Evolutionary conservation across 92 coral and sea anemone species (phyloP), one percentile per base, ranked within the genome.

Genomic region (Porites divaricata): DNA sequence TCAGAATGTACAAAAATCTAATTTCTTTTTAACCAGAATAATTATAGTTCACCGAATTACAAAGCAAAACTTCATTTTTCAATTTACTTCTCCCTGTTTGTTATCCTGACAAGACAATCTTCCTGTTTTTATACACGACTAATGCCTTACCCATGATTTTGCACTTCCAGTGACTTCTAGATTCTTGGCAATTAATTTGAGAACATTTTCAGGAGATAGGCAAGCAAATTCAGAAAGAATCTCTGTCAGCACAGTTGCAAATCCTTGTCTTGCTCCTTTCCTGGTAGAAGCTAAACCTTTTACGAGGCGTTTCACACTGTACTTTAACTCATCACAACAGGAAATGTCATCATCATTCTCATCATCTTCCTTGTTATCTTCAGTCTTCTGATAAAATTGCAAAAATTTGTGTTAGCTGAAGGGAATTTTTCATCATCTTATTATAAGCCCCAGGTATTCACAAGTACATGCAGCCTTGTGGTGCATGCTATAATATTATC

Each of bases 251-350:
- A 78, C 98, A 69, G 96, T 95, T 7, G 98, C 97, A 93, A 96
- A 96, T 19, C 99, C 99, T 17, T 95, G 99, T 74, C 99, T 89
- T 20, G 99, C 99, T 19, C 95, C 97, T 74, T 96, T 96, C 70
- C 99, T 93, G 56, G 98, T 95, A 1, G 99, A 96, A 2, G 98
- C 99, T 57, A 96, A 80, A 6, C 99, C 99, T 68, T 96, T 97
- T 5, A 92, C 85, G 52, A 97, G 93, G 62, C 99, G 87, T 62
- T 83, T 97, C 24, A 97, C 68, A 52, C 97, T 92, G 83, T 97
- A 97, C 22, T 85, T 90, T 81, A 97, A 74, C 75, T 97, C 97
- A 56, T 91, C 85, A 71, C 92, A 89, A 76, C 85, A 87, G 1
- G 57, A 6, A 62, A 48, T 58, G 48, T 70, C 76, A 20, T 45